A percentile compares a stretch with the other conserved stretches of the same genome.
Conservation (phyloP, 2,888 invertebrate genomes). For the Brachyopa scutellaris region DNA sequence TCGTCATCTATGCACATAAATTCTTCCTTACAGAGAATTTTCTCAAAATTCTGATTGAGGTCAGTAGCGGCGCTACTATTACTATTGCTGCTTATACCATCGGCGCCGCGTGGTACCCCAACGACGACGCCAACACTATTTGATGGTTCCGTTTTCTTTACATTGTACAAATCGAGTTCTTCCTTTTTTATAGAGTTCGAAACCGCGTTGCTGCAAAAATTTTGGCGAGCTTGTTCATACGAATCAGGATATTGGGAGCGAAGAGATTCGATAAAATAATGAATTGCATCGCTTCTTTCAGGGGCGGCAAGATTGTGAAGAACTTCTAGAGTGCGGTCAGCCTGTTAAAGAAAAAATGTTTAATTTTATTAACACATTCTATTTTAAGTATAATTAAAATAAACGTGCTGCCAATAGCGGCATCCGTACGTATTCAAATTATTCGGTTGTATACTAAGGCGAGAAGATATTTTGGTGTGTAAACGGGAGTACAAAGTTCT, state of each 20-base stretch:
- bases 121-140: conserved; percentile 38
- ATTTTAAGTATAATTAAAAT: no score
- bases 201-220: conserved; percentile 76
- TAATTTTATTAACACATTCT: no score
- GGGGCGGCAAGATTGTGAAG: conserved; percentile 78
- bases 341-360: conserved; percentile 75
- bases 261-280: conserved; percentile 79
- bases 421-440: no score
- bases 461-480: no score
- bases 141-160: conserved; percentile 40
- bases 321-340: conserved; percentile 80
- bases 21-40: conserved; percentile 81
- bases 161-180: conserved; percentile 74
- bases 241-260: conserved; percentile 80
- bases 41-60: conserved; percentile 81
- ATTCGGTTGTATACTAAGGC: no score
- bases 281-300: conserved; percentile 80
- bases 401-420: no score
- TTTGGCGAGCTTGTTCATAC: conserved; percentile 79
- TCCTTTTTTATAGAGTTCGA: conserved; percentile 78
- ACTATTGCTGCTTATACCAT: conserved; percentile 61
- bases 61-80: conserved; percentile 77
- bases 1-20: conserved; percentile 80
- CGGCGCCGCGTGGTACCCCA: conserved; percentile 19
- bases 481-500: no score